phyloP scores from a whole-genome alignment of 2,113 vertebrate genomes.

The Amblyornis subalaris region DNA sequence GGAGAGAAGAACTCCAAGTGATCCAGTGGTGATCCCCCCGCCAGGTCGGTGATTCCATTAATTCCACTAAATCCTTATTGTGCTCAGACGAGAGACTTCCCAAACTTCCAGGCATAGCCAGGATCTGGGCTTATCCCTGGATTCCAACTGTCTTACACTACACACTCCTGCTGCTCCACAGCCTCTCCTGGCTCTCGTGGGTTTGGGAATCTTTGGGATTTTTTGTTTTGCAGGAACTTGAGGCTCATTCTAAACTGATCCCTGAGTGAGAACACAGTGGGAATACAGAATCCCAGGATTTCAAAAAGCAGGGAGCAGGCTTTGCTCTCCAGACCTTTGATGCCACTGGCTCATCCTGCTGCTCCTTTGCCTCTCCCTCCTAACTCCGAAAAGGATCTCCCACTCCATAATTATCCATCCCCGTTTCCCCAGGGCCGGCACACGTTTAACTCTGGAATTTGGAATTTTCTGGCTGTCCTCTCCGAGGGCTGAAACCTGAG shows the following conservation, averaged over 20 bases:
- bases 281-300: background rate
- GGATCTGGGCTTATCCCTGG: background rate
- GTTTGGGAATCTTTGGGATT: background rate
- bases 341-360: background rate
- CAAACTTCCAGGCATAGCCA: background rate
- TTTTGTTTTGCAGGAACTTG: constrained; percentile 9
- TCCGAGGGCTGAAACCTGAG: background rate
- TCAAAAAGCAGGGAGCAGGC: background rate
- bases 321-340: background rate
- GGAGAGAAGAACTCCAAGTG: background rate
- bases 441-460: background rate
- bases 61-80: background rate
- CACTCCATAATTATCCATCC: background rate
- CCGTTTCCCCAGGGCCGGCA: background rate
- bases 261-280: background rate
- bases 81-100: background rate
- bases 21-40: accelerated
- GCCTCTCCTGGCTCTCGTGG: background rate
- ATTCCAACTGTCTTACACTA: background rate
- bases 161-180: background rate
- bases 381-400: background rate
- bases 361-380: background rate
- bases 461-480: background rate
- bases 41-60: background rate
- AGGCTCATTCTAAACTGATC: background rate